Conservation (phyloP, 2,113 vertebrate species). For the Alectura lathami region DNA sequence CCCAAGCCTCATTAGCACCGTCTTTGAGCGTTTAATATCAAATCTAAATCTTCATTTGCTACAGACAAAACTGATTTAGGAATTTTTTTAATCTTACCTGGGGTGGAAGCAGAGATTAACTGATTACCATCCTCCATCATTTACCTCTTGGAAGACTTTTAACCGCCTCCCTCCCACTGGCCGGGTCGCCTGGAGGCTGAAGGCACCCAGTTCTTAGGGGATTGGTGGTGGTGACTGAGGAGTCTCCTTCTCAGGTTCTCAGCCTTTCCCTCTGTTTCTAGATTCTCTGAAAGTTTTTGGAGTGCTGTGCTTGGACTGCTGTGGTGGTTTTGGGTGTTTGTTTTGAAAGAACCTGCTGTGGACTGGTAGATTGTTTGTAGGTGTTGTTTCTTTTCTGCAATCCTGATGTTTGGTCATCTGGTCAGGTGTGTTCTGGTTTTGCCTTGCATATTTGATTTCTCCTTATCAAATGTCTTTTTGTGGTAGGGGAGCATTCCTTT, state of each 20-base stretch:
- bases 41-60: slow-evolving; percentile 21
- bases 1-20: neutral
- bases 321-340: neutral
- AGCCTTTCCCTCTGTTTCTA: neutral
- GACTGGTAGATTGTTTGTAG: neutral
- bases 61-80: slow-evolving; percentile 26
- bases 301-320: neutral
- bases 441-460: neutral
- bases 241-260: neutral
- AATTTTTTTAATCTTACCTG: slow-evolving; percentile 3
- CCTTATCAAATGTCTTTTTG: neutral
- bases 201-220: neutral
- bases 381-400: neutral
- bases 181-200: neutral
- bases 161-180: neutral
- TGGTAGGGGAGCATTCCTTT: neutral
- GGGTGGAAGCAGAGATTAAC: slow-evolving; percentile 6
- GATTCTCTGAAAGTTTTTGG: neutral
- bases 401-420: neutral
- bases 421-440: neutral
- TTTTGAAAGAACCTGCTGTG: neutral
- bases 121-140: neutral
- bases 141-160: neutral
- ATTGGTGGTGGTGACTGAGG: neutral
- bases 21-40: neutral